phyloP scores from a whole-genome alignment of 2,888 invertebrate species.

The Mesorhabditis spiculigera region DNA sequence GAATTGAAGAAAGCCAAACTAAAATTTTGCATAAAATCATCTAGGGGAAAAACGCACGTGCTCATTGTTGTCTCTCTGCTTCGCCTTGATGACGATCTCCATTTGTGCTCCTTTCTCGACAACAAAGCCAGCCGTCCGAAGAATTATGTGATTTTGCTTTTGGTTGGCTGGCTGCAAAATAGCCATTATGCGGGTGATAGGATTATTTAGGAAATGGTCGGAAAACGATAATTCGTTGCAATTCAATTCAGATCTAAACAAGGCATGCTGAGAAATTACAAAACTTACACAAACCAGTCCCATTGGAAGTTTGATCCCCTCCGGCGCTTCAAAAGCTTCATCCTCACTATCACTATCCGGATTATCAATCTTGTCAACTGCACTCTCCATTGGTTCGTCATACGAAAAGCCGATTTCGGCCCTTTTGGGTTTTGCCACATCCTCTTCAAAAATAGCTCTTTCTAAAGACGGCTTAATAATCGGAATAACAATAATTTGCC shows the following conservation, averaged over 20 bases:
- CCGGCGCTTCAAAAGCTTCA: constrained; percentile 74
- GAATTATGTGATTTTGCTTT: constrained; percentile 72
- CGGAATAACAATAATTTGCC: background rate
- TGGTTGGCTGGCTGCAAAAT: constrained; percentile 45
- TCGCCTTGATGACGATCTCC: constrained; percentile 96
- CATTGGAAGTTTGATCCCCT: constrained; percentile 74
- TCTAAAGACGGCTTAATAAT: no score
- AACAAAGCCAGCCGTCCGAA: constrained; percentile 73
- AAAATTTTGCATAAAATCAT: constrained; percentile 55
- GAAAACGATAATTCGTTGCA: background rate
- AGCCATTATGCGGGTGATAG: background rate
- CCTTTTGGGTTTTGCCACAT: constrained; percentile 13
- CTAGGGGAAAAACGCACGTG: constrained; percentile 18
- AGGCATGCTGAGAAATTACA: background rate
- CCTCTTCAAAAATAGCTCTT: constrained; percentile 11
- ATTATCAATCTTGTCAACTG: constrained; percentile 8
- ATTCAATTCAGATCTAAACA: background rate
- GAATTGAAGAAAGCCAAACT: constrained; percentile 87
- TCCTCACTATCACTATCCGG: constrained; percentile 43
- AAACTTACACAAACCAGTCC: constrained; percentile 65
- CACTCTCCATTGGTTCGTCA: constrained; percentile 10
- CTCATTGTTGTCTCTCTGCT: constrained; percentile 68
- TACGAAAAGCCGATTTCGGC: constrained; percentile 29
- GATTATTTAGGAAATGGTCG: background rate
- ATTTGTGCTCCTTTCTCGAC: constrained; percentile 77